Evolutionary conservation across 2,888 invertebrate genomes (phyloP), one percentile per base, ranked within the genome.

Genomic region (Hyposoter dolosus): DNA sequence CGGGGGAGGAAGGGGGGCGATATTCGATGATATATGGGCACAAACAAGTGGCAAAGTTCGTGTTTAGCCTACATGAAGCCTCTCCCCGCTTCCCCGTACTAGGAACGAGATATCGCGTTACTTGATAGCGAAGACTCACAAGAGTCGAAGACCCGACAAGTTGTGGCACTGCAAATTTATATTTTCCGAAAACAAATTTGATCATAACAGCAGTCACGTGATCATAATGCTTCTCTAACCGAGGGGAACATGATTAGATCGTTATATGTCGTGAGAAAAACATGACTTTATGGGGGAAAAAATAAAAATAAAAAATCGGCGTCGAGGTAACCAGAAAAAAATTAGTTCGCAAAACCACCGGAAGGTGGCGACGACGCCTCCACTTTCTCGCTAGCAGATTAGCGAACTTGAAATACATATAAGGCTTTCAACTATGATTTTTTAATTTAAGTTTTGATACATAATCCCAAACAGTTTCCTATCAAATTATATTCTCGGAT

Each of bases 51-150:
- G 12, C 35, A 53, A 66, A 68, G 74, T 56, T 75, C 28, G 50
- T 71, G 75, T 84, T 80, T 84, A 80, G 79, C 84, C 75, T 76
- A 76, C 50, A 69, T n/a, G 84, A 84, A 84, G 79, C 79, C 79
- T 47, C 32, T 19, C 3, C 43, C 43, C 56, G 35, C 65, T 3
- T 28, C 12, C 66, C 15, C 47, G 68, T 28, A 68, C 32, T 47
- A 32, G 43, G 35, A 45, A 75, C 50, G 71, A 40, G 75, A 71
- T 80, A 76, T 84, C 75, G 79, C 50, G 63, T 63, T 63, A 60
- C 69, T 43, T 35, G 53, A 53, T 43, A 60, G 60, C 19, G 84
- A 84, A 84, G 84, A 84, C 84, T 81, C 72, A 53, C 84, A 84
- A 84, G 69, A 74, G 60, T 75, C 74, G 68, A 71, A 76, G 80